These are phyloP conservation scores for Parnassius smintheus DNA, from an alignment of 2,888 invertebrate genomes.

Conservation along the genomic window DNA sequence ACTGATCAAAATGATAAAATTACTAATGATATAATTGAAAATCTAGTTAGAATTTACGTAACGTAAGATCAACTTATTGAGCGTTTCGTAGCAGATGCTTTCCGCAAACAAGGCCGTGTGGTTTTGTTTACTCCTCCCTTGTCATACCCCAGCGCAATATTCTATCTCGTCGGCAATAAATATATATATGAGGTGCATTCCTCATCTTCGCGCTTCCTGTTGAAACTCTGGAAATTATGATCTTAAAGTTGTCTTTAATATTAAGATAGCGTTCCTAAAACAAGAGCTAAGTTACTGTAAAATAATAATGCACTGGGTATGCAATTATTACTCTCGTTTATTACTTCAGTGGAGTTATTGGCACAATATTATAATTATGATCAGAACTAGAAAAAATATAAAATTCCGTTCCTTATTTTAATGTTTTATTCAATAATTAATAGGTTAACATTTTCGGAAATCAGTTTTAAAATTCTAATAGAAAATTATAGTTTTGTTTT, in stretches of 20 bases:
- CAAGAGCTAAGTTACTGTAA: constrained; percentile 7
- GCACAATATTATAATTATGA: background rate
- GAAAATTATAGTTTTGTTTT: too few relatives aligned
- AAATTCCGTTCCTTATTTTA: too few relatives aligned
- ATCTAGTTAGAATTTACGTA: too few relatives aligned
- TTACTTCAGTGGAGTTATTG: background rate
- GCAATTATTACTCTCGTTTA: background rate
- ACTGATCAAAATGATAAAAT: too few relatives aligned
- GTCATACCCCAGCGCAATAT: constrained; percentile 41
- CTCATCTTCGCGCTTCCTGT: constrained; percentile 52
- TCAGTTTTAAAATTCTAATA: too few relatives aligned
- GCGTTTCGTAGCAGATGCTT: constrained; percentile 5
- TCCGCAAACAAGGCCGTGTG: constrained; percentile 36
- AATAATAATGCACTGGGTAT: too few relatives aligned
- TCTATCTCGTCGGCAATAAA: constrained; percentile 38
- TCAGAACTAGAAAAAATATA: too few relatives aligned
- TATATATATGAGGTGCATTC: constrained; percentile 49
- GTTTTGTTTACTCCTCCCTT: constrained; percentile 32
- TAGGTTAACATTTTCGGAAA: too few relatives aligned
- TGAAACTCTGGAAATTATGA: constrained; percentile 67
- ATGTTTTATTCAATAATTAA: too few relatives aligned
- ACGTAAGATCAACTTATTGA: background rate
- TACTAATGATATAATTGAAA: too few relatives aligned
- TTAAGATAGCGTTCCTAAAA: constrained; percentile 39
- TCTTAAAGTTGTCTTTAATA: constrained; percentile 55